Evolutionary conservation across 2,888 invertebrate genomes (phyloP).

Genomic region (Aleiodes alternator): DNA sequence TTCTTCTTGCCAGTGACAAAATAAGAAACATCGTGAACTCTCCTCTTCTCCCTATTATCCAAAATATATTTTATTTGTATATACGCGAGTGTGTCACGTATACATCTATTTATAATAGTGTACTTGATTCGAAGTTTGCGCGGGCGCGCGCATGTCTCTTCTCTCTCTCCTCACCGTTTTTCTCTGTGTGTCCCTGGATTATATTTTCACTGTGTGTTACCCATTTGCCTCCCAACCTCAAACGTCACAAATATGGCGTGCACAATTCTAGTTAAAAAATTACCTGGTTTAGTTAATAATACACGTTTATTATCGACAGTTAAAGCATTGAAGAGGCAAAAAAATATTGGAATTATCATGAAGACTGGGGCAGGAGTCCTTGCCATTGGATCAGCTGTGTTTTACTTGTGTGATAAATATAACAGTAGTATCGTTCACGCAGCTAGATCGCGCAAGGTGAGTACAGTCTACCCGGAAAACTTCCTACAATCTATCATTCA

Average conservation of each 20-base stretch:
- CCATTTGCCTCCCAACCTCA: conserved; percentile 19
- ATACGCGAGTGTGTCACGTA: background rate
- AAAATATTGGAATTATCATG: conserved; percentile 57
- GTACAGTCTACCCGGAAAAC: conserved; percentile 52
- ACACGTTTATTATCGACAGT: conserved; percentile 62
- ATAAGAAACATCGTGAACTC: background rate
- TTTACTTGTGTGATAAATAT: conserved; percentile 75
- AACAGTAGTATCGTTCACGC: conserved; percentile 76
- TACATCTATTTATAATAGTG: conserved; percentile 35
- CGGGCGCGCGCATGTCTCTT: conserved; percentile 31
- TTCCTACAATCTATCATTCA: background rate
- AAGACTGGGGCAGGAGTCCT: conserved; percentile 65
- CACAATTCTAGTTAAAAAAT: conserved; percentile 61
- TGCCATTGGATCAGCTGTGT: conserved; percentile 75
- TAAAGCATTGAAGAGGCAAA: conserved; percentile 56
- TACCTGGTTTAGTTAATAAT: conserved; percentile 61
- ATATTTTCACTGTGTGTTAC: conserved; percentile 17
- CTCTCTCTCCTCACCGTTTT: background rate
- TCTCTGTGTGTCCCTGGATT: background rate
- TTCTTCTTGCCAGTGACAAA: too few species aligned
- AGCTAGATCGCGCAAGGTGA: conserved; percentile 77
- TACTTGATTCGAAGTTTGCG: conserved; percentile 2
- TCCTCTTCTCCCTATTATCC: background rate
- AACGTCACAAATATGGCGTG: conserved; percentile 72
- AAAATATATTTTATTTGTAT: background rate